phyloP scores from a whole-genome alignment of 2,888 invertebrate genomes.

The Apeira syringaria region DNA sequence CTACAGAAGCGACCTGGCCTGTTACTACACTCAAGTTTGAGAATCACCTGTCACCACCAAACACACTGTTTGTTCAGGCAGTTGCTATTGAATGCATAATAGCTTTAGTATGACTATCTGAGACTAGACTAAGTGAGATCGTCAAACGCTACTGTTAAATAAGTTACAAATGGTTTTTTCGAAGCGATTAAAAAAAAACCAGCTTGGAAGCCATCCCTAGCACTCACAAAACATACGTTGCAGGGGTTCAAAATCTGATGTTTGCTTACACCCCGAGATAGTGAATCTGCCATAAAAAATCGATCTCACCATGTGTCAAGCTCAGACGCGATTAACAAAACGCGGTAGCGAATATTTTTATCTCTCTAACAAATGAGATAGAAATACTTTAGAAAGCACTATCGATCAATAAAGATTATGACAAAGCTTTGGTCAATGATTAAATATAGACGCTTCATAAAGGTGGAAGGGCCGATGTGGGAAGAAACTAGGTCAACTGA shows the following conservation, averaged over 20 bases:
- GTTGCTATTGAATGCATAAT: too few relatives aligned
- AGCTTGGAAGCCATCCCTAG: too few relatives aligned
- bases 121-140: too few relatives aligned
- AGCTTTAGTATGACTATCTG: too few relatives aligned
- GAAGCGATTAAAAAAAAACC: too few relatives aligned
- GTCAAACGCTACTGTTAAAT: too few relatives aligned
- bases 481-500: constrained; percentile 12
- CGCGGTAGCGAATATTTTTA: constrained; percentile 35
- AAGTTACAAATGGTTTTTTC: too few relatives aligned
- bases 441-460: constrained; percentile 14
- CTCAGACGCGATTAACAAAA: constrained; percentile 44
- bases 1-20: too few relatives aligned
- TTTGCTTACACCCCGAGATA: constrained; percentile 34
- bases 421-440: constrained; percentile 16
- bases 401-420: constrained; percentile 24
- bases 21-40: too few relatives aligned
- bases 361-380: constrained; percentile 48
- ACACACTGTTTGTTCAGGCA: too few relatives aligned
- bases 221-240: constrained; percentile 20
- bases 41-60: too few relatives aligned
- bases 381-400: constrained; percentile 27
- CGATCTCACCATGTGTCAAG: constrained; percentile 45
- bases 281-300: constrained; percentile 33
- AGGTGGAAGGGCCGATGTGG: constrained; percentile 33
- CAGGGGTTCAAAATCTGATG: constrained; percentile 32